A percentile compares a stretch with the other conserved stretches of the same genome.
phyloP scores from a whole-genome alignment of 2,888 invertebrate species.

The Agrotis puta region DNA sequence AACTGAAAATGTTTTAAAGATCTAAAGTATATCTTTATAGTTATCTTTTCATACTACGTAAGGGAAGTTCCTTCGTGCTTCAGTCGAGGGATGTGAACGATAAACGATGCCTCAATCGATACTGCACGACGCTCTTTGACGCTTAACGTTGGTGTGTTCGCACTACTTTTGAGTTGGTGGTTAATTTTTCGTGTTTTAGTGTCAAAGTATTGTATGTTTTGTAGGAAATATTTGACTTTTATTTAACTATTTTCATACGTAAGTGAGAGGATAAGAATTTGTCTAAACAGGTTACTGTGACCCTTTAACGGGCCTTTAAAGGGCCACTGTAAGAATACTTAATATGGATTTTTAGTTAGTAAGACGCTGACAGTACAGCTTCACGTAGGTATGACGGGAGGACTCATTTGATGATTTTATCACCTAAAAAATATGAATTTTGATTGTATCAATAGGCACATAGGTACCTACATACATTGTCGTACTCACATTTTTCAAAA shows the following conservation, averaged over 20 bases:
- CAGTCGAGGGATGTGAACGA: slow-evolving; percentile 68
- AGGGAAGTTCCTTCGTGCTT: slow-evolving; percentile 44
- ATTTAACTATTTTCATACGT: not conserved
- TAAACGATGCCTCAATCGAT: slow-evolving; percentile 76
- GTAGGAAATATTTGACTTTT: not conserved
- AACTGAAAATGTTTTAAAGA: slow-evolving; percentile 6
- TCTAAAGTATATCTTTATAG: slow-evolving; percentile 10
- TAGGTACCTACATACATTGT: too few species aligned
- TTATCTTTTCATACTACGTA: slow-evolving; percentile 14
- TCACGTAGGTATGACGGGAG: too few species aligned
- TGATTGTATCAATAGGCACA: too few species aligned
- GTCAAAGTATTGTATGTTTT: not conserved
- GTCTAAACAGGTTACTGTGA: too few species aligned
- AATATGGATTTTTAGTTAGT: too few species aligned
- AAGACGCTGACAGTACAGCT: too few species aligned
- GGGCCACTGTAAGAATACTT: too few species aligned
- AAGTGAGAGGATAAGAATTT: not conserved
- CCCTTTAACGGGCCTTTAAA: too few species aligned
- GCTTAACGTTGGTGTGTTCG: slow-evolving; percentile 34
- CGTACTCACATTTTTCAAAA: too few species aligned
- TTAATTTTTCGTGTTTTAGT: slow-evolving; percentile 20
- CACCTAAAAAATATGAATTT: too few species aligned
- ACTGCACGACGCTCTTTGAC: slow-evolving; percentile 70
- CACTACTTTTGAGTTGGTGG: slow-evolving; percentile 32
- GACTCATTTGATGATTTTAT: too few species aligned